Percentiles rank a stretch among this genome's conserved stretches.
Evolutionary conservation across 2,113 vertebrate genomes (phyloP).

Genomic region (Perca schrenkii): DNA sequence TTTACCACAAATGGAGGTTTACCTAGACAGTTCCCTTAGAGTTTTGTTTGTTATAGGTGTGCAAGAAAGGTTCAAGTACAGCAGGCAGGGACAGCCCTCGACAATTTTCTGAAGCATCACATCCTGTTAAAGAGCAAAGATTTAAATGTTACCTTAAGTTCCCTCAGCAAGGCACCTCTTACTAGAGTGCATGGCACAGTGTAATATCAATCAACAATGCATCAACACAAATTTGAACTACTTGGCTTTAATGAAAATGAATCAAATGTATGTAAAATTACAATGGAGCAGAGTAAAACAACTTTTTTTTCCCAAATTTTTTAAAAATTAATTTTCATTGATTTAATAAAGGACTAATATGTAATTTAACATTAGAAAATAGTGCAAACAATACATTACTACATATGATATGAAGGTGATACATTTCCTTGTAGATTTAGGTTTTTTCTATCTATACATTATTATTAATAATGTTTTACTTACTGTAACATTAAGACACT

Average conservation of each 20-base stretch:
- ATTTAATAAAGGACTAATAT: neutral
- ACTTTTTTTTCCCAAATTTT: neutral
- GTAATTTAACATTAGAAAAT: neutral
- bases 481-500: conserved; percentile 86
- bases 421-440: neutral
- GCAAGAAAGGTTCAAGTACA: conserved; percentile 88
- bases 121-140: conserved; percentile 80
- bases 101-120: conserved; percentile 84
- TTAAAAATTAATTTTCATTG: neutral
- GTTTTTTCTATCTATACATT: neutral
- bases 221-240: neutral
- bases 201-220: neutral
- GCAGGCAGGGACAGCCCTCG: conserved; percentile 84
- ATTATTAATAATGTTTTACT: conserved; percentile 63
- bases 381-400: neutral
- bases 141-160: conserved; percentile 6
- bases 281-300: neutral
- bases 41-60: conserved; percentile 85
- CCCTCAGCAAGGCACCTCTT: neutral
- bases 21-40: conserved; percentile 85
- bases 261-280: neutral
- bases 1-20: conserved; percentile 24
- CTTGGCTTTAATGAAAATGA: neutral
- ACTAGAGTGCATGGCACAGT: neutral
- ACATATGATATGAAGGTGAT: neutral